phyloP scores from a whole-genome alignment of 2,113 vertebrate species.

The Prinia subflava region DNA sequence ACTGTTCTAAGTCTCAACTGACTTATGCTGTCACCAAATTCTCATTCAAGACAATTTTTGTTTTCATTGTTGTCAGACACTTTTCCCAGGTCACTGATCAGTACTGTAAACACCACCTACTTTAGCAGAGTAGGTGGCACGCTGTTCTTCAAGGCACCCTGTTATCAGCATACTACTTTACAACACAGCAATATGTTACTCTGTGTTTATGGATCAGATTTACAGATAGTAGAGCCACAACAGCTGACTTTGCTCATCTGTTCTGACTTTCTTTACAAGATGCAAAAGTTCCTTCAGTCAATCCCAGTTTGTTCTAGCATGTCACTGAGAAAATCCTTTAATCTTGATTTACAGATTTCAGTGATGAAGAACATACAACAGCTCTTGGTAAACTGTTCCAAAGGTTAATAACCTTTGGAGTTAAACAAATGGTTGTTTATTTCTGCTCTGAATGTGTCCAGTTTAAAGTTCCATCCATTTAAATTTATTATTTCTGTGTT shows the following conservation, averaged over 20 bases:
- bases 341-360: slow-evolving; percentile 43
- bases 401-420: slow-evolving; percentile 58
- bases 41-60: not conserved
- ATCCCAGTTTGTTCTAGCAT: not conserved
- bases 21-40: not conserved
- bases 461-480: slow-evolving; percentile 48
- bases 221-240: not conserved
- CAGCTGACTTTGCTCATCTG: not conserved
- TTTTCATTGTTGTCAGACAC: not conserved
- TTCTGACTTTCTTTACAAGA: not conserved
- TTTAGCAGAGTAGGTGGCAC: not conserved
- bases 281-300: slow-evolving; percentile 1
- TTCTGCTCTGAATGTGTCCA: slow-evolving; percentile 29
- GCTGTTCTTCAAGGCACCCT: not conserved
- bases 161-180: not conserved
- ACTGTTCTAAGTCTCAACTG: not conserved
- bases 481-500: slow-evolving; percentile 33
- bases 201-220: not conserved
- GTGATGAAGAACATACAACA: not conserved
- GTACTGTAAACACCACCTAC: not conserved
- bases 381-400: slow-evolving; percentile 42
- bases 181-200: not conserved
- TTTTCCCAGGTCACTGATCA: not conserved
- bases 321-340: slow-evolving; percentile 40
- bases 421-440: slow-evolving; percentile 55